These are phyloP conservation scores for Drosophila percnosoma DNA, from an alignment of 2,888 invertebrate genomes.

Conservation along the genomic window DNA sequence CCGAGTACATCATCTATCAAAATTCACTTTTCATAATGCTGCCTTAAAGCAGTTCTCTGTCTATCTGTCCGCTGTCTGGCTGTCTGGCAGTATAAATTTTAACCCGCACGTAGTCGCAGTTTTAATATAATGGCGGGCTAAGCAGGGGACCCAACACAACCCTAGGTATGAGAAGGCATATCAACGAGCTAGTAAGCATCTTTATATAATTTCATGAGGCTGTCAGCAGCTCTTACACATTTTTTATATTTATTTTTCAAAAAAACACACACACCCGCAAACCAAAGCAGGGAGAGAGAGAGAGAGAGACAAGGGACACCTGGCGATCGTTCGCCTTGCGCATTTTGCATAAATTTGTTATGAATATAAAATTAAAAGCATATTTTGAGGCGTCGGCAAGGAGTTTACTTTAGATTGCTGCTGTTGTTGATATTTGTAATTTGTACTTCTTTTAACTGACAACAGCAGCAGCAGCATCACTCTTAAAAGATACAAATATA, in stretches of 20 bases:
- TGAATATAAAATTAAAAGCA: constrained; percentile 82
- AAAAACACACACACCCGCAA: constrained; percentile 15
- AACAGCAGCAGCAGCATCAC: constrained; percentile 40
- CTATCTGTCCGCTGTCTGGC: constrained; percentile 18
- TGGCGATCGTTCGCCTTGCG: constrained; percentile 58
- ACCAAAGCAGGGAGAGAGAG: neutral
- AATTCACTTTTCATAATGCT: constrained; percentile 63
- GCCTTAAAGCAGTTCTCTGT: constrained; percentile 7
- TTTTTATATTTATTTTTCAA: neutral
- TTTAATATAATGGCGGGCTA: constrained; percentile 67
- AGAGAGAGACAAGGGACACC: constrained; percentile 44
- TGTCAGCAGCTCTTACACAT: constrained; percentile 58
- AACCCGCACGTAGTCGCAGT: constrained; percentile 78
- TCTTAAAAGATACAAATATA: constrained; percentile 31
- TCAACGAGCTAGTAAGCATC: constrained; percentile 77
- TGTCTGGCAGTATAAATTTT: constrained; percentile 55
- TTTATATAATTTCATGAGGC: constrained; percentile 77
- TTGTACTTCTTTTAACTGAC: constrained; percentile 63
- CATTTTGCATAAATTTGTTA: constrained; percentile 79
- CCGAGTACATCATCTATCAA: constrained; percentile 62
- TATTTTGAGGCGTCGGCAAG: constrained; percentile 62
- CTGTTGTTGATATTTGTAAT: constrained; percentile 75
- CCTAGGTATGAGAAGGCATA: constrained; percentile 45
- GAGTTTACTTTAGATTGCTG: constrained; percentile 40
- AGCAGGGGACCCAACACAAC: constrained; percentile 34